Base-by-base conservation (phyloP, 2,888 invertebrate species). In the Lasioglossum zephyrum region DNA sequence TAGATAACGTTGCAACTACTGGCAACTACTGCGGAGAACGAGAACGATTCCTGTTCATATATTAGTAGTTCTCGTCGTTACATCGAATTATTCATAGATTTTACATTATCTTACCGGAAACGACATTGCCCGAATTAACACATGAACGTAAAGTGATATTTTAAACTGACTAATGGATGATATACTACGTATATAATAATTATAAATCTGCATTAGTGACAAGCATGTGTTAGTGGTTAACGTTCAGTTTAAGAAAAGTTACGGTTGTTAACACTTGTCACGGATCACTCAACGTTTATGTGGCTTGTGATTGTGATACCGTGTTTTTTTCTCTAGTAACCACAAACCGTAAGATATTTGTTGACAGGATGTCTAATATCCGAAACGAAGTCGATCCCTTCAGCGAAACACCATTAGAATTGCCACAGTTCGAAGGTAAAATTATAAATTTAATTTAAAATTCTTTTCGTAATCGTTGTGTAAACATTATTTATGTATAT, bases 341-440 rank as follows among this genome's bases (percentile, higher is more conserved):
- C 75, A 16, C 13, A 22, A 63, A n/a, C 47, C 77, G 2, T 36
- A 47, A 78, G 26, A 31, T 73, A 69, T 74, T 47, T 60, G 63
- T 73, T 60, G 57, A 78, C 79, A 91, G 90, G 78, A 94, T 94
- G 94, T 94, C 93, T 75, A 88, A 88, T 79, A 83, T 91, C 49
- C 85, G 90, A 39, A 87, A 83, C 57, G 92, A 94, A 81, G 92
- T 94, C 69, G 94, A 95, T 88, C 94, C 94, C 36, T 94, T 94
- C 88, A 94, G 92, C 82, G 94, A 94, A 82, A 91, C 92, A 81
- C 92, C 94, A 41, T 84, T 94, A 82, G 93, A 94, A 73, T 89
- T 88, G 41, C 89, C 91, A 53, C 86, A 88, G 73, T 92, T 89
- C 53, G 90, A 92, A 93, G 94, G 94, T 94, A 90, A 70, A 70